Percentiles rank a stretch among this genome's conserved stretches.
Evolutionary conservation across 2,888 invertebrate genomes (phyloP).

Genomic region (Melanotus villosus): DNA sequence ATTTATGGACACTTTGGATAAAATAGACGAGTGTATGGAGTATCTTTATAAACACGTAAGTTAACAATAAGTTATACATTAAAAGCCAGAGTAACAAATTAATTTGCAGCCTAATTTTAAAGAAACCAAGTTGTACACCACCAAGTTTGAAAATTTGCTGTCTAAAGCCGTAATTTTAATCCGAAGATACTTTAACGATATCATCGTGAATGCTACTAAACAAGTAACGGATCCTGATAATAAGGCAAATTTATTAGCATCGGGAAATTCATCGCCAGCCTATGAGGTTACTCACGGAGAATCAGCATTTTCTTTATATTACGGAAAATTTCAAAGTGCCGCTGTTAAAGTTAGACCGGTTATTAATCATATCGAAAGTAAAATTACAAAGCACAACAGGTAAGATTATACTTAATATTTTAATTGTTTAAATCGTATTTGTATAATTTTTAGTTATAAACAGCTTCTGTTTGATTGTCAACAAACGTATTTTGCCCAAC

Average conservation of each 20-base stretch:
- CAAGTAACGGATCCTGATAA: conserved; percentile 73
- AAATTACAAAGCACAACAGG: conserved; percentile 81
- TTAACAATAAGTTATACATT: conserved; percentile 37
- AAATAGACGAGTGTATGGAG: conserved; percentile 88
- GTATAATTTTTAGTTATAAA: conserved; percentile 72
- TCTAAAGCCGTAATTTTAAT: conserved; percentile 85
- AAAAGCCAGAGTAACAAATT: neutral
- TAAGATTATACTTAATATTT: conserved; percentile 71
- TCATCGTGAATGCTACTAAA: conserved; percentile 85
- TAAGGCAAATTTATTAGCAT: conserved; percentile 55
- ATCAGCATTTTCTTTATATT: conserved; percentile 87
- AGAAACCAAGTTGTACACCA: conserved; percentile 86
- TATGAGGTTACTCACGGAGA: conserved; percentile 66
- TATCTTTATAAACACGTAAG: conserved; percentile 88
- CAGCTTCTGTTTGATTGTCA: conserved; percentile 85
- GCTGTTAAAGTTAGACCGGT: conserved; percentile 87
- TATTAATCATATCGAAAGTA: conserved; percentile 85
- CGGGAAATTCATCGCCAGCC: conserved; percentile 28
- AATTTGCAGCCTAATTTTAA: conserved; percentile 81
- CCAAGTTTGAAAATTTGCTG: conserved; percentile 89
- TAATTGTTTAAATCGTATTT: neutral
- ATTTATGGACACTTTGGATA: conserved; percentile 85
- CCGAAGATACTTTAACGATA: conserved; percentile 82
- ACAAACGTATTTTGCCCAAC: conserved; percentile 84
- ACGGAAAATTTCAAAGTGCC: conserved; percentile 96